Base-by-base conservation (phyloP, 2,888 invertebrate genomes). In the Ophioninae sp. region DNA sequence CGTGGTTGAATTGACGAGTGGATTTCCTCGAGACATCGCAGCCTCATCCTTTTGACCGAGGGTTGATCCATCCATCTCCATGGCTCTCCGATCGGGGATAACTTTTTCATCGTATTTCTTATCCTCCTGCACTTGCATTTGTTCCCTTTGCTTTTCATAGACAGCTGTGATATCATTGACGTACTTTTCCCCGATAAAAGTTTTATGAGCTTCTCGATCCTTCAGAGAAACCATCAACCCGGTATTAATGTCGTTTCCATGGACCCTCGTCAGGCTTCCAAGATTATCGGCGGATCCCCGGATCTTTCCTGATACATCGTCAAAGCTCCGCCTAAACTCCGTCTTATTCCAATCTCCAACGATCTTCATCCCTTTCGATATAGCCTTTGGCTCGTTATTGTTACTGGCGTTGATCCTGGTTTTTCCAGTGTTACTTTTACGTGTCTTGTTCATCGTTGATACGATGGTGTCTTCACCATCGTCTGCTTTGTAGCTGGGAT, bases 171-270 rank as follows among this genome's bases (percentile, higher is more conserved):
- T 75, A 67, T 67, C 81, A 57, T 61, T 57, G 44, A 57, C 37
- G 23, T 23, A 65, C 57, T 44, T 72, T 79, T 21, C 70, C 7
- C 13, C 79, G 79, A 84, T 84, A 84, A 81, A 67, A 76, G 65
- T 79, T 84, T 84, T 79, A 81, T 68, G 81, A 81, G 70, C 69
- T 56, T 21, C 39, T 21, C 61, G 67, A 70, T 75, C 70, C 67
- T 39, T 84, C 78, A 56, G 74, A 44, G 70, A 68, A 75, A 78
- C 57, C 62, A 30, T 37, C 70, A 81, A 56, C 57, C 65, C 17
- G 74, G 39, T 76, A 21, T 72, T 72, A 75, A 81, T 79, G 84
- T 75, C 78, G 61, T 67, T 84, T 81, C 62, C 44, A 72, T 67
- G 57, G 72, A 76, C 76, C 37, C 23, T 64, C 37, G 8, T 5